phyloP scores from a whole-genome alignment of 2,113 vertebrate genomes.

The Poecilia latipinna region DNA sequence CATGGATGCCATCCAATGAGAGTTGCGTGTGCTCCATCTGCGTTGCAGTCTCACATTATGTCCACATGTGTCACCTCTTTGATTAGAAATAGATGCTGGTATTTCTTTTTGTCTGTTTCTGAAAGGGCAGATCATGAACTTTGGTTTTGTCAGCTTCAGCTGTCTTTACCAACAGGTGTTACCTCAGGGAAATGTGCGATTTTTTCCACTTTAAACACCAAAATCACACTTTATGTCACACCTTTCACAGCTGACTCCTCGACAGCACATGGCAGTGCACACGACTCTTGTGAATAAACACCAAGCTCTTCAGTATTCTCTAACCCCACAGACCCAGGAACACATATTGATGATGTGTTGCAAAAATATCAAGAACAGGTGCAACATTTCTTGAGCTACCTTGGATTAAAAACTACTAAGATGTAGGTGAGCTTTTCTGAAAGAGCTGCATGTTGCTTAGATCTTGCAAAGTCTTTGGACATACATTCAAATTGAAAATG shows the following conservation, averaged over 20 bases:
- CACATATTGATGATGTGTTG: constrained; percentile 29
- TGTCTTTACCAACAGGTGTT: constrained; percentile 53
- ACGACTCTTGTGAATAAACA: not conserved
- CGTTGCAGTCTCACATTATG: not conserved
- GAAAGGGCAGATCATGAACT: not conserved
- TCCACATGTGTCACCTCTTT: not conserved
- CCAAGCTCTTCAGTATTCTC: not conserved
- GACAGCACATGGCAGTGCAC: not conserved
- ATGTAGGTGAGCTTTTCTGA: not conserved
- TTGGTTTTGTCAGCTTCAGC: constrained; percentile 7
- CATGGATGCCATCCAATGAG: too few relatives aligned
- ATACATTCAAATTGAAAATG: not conserved
- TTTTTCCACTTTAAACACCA: constrained; percentile 38
- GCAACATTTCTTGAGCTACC: constrained; percentile 12
- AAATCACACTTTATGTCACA: constrained; percentile 60
- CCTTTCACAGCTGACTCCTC: constrained; percentile 31
- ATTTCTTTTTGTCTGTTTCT: not conserved
- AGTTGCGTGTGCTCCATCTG: too few relatives aligned
- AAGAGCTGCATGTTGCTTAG: not conserved
- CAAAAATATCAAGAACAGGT: constrained; percentile 36
- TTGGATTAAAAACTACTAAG: not conserved
- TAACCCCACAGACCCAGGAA: constrained; percentile 30
- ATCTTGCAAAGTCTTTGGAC: not conserved
- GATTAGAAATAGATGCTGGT: constrained; percentile 1
- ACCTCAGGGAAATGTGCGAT: constrained; percentile 46